Evolutionary conservation across 2,888 invertebrate species (phyloP), one percentile per base, ranked within the genome.

Genomic region (Mayetiola destructor): DNA sequence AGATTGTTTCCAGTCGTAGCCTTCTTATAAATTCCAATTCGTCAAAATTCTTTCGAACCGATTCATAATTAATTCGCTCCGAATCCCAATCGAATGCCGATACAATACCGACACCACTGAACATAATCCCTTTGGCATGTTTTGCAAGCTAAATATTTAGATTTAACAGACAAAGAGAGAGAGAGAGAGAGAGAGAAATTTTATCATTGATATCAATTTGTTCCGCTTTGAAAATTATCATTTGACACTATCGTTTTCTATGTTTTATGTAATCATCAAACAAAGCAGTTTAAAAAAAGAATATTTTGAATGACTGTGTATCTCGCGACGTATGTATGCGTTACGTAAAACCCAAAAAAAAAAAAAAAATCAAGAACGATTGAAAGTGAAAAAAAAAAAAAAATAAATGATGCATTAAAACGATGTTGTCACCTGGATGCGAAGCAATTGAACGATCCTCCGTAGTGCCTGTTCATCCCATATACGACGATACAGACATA

Each of bases 401-500:
- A 61, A 61, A 20, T 18, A 40, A 40, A 52, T 23, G 42, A 27
- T 27, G 12, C 2, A 32, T 32, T 12, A 20, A 32, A 53, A n/a
- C 10, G 10, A 62, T 21, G 12, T 1, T 21, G 12, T 12, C 57
- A 61, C 61, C 61, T 56, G 60, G 60, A 40, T 63, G 14, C 59
- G 58, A 21, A 60, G 40, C 27, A 53, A 56, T 30, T 66, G 61
- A 30, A 80, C 65, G 20, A 81, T 73, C 59, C 78, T 76, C 59
- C 68, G 75, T 1, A 82, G 67, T 2, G 79, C 78, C 18, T 73
- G 70, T 57, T 81, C 79, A 57, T 80, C 81, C 77, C 82, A 82
- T 60, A 81, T 74, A 60, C 74, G 76, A 10, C 78, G 76, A 64
- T 82, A 83, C 56, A 82, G 70, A 57, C 75, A 75, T 62, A 81